A percentile compares a stretch with the other conserved stretches of the same genome.
Conservation (phyloP, 2,797 vertebrate genomes). For the Gambelia wislizenii region DNA sequence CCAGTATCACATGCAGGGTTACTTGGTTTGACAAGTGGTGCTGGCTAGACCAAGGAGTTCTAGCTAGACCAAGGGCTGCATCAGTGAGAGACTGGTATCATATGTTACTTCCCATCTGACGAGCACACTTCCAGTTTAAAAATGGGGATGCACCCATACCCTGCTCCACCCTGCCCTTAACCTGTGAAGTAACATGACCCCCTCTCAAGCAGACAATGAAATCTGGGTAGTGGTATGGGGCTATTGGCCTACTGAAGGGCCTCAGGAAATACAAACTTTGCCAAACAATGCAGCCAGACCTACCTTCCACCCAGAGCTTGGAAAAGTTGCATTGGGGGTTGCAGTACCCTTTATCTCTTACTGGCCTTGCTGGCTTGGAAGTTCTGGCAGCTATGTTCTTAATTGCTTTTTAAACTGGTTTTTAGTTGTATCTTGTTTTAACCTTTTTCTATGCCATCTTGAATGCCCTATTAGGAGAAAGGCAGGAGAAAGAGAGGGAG, state of each 20-base stretch:
- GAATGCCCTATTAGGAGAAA: too few species aligned
- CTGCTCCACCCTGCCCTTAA: background rate
- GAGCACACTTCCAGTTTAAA: background rate
- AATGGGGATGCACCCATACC: background rate
- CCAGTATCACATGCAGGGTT: background rate
- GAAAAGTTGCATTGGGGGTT: too few species aligned
- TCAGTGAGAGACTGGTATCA: background rate
- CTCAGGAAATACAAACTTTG: background rate
- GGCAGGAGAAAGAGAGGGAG: too few species aligned
- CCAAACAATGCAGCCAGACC: too few species aligned
- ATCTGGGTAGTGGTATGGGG: too few species aligned
- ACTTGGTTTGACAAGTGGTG: background rate
- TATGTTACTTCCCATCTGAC: background rate
- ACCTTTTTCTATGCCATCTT: too few species aligned
- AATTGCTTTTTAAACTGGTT: too few species aligned
- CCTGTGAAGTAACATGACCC: background rate
- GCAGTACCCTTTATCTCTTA: too few species aligned
- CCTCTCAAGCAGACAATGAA: background rate
- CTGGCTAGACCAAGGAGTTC: background rate
- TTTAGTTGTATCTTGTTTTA: too few species aligned
- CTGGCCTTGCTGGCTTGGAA: too few species aligned
- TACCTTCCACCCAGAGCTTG: background rate
- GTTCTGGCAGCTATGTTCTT: too few species aligned
- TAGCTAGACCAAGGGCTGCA: background rate
- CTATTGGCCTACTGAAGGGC: background rate